Conservation (phyloP, 2,888 invertebrate genomes). For the Leptothorax acervorum region DNA sequence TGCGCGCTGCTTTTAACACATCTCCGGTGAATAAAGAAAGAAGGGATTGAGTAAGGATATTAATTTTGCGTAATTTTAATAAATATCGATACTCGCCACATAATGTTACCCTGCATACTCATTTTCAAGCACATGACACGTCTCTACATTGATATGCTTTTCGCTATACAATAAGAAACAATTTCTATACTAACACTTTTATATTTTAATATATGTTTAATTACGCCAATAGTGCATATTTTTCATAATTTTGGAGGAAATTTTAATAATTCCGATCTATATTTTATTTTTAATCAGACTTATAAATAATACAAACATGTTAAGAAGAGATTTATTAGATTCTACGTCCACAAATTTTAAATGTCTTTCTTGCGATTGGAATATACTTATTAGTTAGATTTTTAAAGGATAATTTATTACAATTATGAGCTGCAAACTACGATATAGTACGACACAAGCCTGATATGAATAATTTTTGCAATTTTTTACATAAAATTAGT, state of each 20-base stretch:
- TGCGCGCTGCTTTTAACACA: conserved; percentile 4
- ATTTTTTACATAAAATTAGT: background rate
- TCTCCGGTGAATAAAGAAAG: background rate
- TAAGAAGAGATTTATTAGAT: background rate
- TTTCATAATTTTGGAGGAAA: conserved; percentile 9
- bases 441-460: background rate
- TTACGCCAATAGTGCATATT: conserved; percentile 2
- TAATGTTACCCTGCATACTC: background rate
- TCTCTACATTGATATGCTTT: conserved; percentile 43
- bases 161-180: conserved; percentile 30
- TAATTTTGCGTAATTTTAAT: conserved; percentile 29
- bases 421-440: background rate
- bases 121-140: conserved; percentile 10
- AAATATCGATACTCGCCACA: background rate
- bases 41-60: background rate
- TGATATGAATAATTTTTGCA: conserved; percentile 38
- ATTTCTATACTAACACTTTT: conserved; percentile 26
- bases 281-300: background rate
- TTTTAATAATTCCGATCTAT: background rate
- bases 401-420: background rate
- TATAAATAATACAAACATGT: conserved; percentile 2
- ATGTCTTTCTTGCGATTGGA: background rate
- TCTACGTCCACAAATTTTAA: background rate
- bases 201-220: conserved; percentile 23
- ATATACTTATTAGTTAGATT: conserved; percentile 8